A percentile compares a stretch with the other conserved stretches of the same genome.
Conservation (phyloP, 1,140 invertebrate genomes). For the Daktulosphaira vitifoliae region DNA sequence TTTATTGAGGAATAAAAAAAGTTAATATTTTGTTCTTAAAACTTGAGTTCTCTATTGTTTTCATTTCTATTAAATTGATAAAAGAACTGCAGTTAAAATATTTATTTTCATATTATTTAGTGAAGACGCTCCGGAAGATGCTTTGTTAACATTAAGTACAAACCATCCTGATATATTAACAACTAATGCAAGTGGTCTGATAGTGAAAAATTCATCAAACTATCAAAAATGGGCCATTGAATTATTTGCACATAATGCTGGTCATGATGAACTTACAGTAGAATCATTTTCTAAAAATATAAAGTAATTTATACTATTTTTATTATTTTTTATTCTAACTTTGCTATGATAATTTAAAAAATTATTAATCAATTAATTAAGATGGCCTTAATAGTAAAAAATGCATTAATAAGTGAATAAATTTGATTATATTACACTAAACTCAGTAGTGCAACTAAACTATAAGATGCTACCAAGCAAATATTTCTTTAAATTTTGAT, state of each 20-base stretch:
- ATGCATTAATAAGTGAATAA: too few relatives aligned
- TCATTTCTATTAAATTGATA: neutral
- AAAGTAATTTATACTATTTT: neutral
- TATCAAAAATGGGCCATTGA: neutral
- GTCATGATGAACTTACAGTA: slow-evolving; percentile 5
- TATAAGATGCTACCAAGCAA: too few relatives aligned
- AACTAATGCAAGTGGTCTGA: neutral
- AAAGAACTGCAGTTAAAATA: neutral
- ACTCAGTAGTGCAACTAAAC: too few relatives aligned
- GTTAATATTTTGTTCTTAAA: too few relatives aligned
- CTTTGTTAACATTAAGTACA: neutral
- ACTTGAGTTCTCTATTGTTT: neutral
- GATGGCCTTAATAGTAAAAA: too few relatives aligned
- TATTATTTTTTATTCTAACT: too few relatives aligned
- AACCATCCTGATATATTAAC: slow-evolving; percentile 8
- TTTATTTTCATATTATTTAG: neutral
- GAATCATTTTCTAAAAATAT: neutral
- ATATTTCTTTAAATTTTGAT: too few relatives aligned
- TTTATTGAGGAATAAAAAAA: too few relatives aligned
- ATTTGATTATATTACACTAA: too few relatives aligned
- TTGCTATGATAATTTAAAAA: too few relatives aligned
- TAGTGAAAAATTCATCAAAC: neutral
- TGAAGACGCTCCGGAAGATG: neutral
- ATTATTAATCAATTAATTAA: too few relatives aligned
- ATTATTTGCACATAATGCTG: slow-evolving; percentile 6